Percentiles rank a stretch among this genome's conserved stretches.
Conservation (phyloP, 2,888 invertebrate species). For the Caenorhabditis angaria region DNA sequence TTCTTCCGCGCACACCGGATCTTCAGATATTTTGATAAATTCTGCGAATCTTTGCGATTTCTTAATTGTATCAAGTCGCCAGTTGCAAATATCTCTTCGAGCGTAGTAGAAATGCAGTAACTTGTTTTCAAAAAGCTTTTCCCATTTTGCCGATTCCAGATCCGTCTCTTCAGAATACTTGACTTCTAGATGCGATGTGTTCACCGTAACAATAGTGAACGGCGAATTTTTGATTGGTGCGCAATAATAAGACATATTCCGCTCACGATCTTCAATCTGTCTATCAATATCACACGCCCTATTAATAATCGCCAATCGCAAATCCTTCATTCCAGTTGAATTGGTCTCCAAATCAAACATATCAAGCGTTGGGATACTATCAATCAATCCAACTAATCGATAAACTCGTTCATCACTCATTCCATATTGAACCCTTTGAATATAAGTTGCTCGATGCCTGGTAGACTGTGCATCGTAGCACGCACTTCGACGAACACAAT, state of each 20-base stretch:
- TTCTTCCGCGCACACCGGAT: constrained; percentile 36
- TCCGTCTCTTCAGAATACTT: constrained; percentile 22
- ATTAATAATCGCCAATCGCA: constrained; percentile 54
- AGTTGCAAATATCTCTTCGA: constrained; percentile 47
- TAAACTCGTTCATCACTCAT: constrained; percentile 66
- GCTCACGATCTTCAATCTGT: constrained; percentile 41
- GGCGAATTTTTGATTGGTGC: constrained; percentile 44
- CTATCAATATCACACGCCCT: constrained; percentile 45
- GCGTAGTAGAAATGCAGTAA: constrained; percentile 24
- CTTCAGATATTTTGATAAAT: constrained; percentile 29
- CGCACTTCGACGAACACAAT: constrained; percentile 64
- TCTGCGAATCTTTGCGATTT: constrained; percentile 27
- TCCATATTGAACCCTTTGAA: constrained; percentile 64
- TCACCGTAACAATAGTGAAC: constrained; percentile 48
- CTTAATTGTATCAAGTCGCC: constrained; percentile 43
- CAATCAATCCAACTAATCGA: constrained; percentile 64
- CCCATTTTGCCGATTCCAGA: neutral
- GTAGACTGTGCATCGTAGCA: constrained; percentile 60
- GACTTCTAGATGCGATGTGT: constrained; percentile 17
- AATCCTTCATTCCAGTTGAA: constrained; percentile 46
- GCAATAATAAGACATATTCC: constrained; percentile 38
- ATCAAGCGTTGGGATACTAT: constrained; percentile 65
- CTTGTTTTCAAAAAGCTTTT: no score
- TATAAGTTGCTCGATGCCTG: neutral
- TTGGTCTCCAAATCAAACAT: constrained; percentile 63